Evolutionary conservation across 2,113 vertebrate genomes (phyloP).

Genomic region (Corythornis madagascariensis): DNA sequence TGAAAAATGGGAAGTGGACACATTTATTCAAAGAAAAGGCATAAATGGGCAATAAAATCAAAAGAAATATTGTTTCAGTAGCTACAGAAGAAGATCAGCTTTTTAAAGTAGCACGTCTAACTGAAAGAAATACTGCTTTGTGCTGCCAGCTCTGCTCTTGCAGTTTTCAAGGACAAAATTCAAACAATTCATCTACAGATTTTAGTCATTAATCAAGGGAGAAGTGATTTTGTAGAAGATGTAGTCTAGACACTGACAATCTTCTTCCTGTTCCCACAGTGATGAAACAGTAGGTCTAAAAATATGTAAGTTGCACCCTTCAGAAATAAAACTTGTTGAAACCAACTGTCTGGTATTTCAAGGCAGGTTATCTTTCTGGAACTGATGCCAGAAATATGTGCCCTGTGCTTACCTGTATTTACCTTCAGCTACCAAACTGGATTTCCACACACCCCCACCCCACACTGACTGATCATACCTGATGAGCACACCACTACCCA

Average conservation of each 20-base stretch:
- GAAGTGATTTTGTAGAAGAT: neutral
- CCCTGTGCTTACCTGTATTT: neutral
- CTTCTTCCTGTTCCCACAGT: neutral
- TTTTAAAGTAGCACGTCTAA: neutral
- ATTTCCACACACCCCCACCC: neutral
- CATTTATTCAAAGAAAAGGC: slow-evolving; percentile 42
- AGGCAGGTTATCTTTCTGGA: neutral
- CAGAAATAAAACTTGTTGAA: neutral
- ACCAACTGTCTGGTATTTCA: neutral
- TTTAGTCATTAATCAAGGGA: slow-evolving; percentile 50
- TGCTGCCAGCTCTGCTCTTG: slow-evolving; percentile 3
- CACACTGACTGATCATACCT: neutral
- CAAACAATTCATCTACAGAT: neutral
- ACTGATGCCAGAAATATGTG: neutral
- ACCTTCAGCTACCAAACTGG: neutral
- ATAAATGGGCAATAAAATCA: slow-evolving; percentile 53
- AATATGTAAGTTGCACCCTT: neutral
- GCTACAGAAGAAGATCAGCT: slow-evolving; percentile 16
- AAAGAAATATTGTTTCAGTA: slow-evolving; percentile 65
- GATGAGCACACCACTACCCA: neutral
- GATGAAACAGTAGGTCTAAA: neutral
- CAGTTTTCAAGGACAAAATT: slow-evolving; percentile 52
- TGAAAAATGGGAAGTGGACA: slow-evolving; percentile 46
- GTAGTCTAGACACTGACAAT: neutral
- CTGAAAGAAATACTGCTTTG: neutral